These are phyloP conservation scores for Tenebrosternarchus preto DNA, from an alignment of 2,113 vertebrate species.

Conservation along the genomic window DNA sequence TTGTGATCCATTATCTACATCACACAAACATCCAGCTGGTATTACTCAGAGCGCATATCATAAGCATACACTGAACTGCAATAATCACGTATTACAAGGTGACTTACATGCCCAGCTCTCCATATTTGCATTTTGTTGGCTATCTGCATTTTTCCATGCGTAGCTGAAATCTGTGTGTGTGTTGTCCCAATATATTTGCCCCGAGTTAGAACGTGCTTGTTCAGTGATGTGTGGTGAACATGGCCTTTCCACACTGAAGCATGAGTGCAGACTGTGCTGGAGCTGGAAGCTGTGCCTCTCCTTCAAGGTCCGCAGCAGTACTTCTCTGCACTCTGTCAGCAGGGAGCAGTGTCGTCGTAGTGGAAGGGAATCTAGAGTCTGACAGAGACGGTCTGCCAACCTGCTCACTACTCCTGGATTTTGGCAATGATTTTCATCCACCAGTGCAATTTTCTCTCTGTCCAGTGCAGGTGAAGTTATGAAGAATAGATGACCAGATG, in stretches of 20 bases:
- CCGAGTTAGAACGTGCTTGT: not conserved
- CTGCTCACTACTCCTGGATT: conserved; percentile 33
- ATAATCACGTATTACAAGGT: not conserved
- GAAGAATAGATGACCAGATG: not conserved
- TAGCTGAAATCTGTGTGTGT: not conserved
- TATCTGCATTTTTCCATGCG: not conserved
- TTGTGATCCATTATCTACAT: conserved; percentile 12
- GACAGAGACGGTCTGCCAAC: conserved; percentile 67
- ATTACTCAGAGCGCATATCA: not conserved
- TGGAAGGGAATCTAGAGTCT: conserved; percentile 63
- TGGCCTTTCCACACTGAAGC: not conserved
- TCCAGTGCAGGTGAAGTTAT: conserved; percentile 15
- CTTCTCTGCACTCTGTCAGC: conserved; percentile 70
- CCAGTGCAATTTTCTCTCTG: not conserved
- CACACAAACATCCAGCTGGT: conserved; percentile 3
- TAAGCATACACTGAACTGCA: not conserved
- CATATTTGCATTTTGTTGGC: not conserved
- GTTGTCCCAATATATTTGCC: conserved; percentile 21
- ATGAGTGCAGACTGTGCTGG: conserved; percentile 62
- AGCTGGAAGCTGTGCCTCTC: conserved; percentile 71
- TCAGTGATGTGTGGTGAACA: not conserved
- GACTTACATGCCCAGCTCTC: conserved; percentile 55
- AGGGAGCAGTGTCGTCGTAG: conserved; percentile 65
- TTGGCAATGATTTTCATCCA: not conserved
- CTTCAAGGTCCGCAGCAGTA: conserved; percentile 67